Evolutionary conservation across 2,797 vertebrate species (phyloP).

Genomic region (Eremophila alpestris): DNA sequence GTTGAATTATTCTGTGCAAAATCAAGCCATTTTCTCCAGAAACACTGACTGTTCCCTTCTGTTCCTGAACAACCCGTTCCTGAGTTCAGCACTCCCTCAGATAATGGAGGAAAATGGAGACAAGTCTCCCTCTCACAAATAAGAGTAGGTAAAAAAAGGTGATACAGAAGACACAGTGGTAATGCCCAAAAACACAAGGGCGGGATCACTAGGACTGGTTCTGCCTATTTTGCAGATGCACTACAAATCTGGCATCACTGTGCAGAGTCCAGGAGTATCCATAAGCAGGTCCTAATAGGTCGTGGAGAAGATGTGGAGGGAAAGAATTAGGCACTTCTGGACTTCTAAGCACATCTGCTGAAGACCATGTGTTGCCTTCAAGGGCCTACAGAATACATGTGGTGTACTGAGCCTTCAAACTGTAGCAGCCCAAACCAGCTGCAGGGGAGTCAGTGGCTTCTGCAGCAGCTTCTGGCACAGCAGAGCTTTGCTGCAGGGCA

Average conservation of each 20-base stretch:
- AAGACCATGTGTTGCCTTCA: not conserved
- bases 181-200: not conserved
- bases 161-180: not conserved
- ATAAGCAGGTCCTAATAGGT: not conserved
- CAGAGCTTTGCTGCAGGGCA: not conserved
- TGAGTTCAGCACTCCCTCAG: not conserved
- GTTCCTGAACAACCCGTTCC: not conserved
- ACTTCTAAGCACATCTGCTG: not conserved
- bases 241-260: not conserved
- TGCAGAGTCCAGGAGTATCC: not conserved
- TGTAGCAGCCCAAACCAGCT: not conserved
- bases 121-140: not conserved
- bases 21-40: not conserved
- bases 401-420: not conserved
- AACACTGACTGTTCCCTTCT: not conserved
- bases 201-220: not conserved
- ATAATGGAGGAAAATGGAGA: not conserved
- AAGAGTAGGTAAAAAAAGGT: not conserved
- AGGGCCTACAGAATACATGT: fast-evolving
- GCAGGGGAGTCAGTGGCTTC: not conserved
- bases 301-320: not conserved
- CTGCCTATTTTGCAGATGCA: not conserved
- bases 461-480: not conserved
- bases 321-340: not conserved
- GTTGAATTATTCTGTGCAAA: not conserved